Base-by-base conservation (phyloP, 1,140 invertebrate species). In the Drosophila auraria region DNA sequence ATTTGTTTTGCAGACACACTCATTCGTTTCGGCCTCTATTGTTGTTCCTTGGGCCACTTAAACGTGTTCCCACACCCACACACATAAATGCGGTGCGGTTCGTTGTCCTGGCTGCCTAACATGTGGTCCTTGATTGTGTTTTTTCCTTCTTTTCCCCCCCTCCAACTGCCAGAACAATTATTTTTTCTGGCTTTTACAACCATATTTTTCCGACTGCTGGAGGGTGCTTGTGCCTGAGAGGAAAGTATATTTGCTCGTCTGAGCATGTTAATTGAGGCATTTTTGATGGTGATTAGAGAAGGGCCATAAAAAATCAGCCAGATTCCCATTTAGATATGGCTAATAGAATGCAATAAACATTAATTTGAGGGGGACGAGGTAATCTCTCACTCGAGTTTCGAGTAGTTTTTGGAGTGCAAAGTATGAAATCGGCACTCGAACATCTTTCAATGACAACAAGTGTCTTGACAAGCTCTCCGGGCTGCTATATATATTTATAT, bases 261-360 rank as follows among this genome's bases (percentile, higher is more conserved):
- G 65, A 80, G 83, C 83, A 80, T 87, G 69, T 84, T 89, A 89
- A 89, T 89, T 90, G 66, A 76, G 74, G 78, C 80, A 82, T 77
- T 84, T 87, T 79, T 76, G 66, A 83, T 68, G 73, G 40, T 81
- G 82, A 84, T 84, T 84, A 86, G 62, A 63, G 51, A 25, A 40
- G 47, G 45, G 47, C 58, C 25, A 80, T 83, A 68, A 65, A 63
- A 62, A 66, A 47, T 47, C 64, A 69, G 33, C 23, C 40, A 71
- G 42, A 63, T 61, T 66, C 47, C 53, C 58, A 80, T 65, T 76
- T 49, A 54, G 69, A 72, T 65, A 49, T 56, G 64, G 20, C 40
- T 53, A 72, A 82, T 82, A 74, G 78, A 82, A 84, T 70, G 54
- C 62, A 73, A 84, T 86, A 81, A 86, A 78, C 68, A 78, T 73